Evolutionary conservation across 2,113 vertebrate species (phyloP), one percentile per base, ranked within the genome.

Genomic region (Cinclus cinclus): DNA sequence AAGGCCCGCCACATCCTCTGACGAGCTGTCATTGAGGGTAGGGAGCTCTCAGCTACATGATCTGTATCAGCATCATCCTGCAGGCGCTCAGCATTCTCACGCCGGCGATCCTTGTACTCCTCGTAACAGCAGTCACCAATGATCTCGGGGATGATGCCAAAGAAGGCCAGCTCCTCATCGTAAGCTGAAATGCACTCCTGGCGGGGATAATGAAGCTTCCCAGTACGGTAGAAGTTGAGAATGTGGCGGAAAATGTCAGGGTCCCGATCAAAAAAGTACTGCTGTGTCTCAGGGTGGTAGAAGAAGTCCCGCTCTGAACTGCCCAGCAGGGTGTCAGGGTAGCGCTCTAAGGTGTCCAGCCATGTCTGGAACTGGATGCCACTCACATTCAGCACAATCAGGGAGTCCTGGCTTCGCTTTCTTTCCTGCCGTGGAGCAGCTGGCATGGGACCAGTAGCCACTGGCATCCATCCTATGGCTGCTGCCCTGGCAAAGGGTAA

Each of bases 231-330:
- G 91, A 99, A 99, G 96, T 99, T 99, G 52, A 99, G 98, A 90
- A 99, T 99, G 95, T 99, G 98, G 47, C 99, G 98, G 97, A 99
- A 99, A 95, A 99, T 99, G 87, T 99, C 99, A 46, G 99, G 99
- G 96, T 99, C 99, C 56, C 99, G 99, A 97, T 99, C 99, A 67
- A 99, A 99, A 97, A 99, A 99, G 96, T 98, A 99, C 95, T 99
- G 99, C 90, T 98, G 98, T 18, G 96, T 98, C 83, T 99, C 99
- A 50, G 99, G 98, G 27, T 99, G 99, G 96, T 98, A 99, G 97
- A 99, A 99, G 94, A 99, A 99, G 96, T 99, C 99, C 70, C 98
- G 96, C 97, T 99, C 99, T 0, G 99, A 98, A 96, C 99, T 99
- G 94, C 99, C 99, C 96, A 99, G 98, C 67, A 99, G 97, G 5